Percentiles rank a stretch among this genome's conserved stretches.
Evolutionary conservation across 2,888 invertebrate species (phyloP).

Genomic region (Mesochorus sp.): DNA sequence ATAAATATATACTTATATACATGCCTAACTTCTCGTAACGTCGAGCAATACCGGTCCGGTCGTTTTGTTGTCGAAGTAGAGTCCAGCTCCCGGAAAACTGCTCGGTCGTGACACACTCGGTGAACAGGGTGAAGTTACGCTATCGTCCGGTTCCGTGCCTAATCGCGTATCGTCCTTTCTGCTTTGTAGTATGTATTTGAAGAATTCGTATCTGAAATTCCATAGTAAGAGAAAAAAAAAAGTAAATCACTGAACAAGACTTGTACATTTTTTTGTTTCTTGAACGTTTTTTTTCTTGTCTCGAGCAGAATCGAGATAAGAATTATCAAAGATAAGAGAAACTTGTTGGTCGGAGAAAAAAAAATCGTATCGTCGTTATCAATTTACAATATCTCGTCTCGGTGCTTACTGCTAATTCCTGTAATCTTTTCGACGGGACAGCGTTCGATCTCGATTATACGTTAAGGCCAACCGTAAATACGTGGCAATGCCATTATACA

Average conservation of each 20-base stretch:
- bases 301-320: slow-evolving; percentile 46
- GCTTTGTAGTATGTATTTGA: slow-evolving; percentile 75
- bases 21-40: slow-evolving; percentile 76
- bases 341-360: slow-evolving; percentile 8
- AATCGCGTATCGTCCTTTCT: slow-evolving; percentile 68
- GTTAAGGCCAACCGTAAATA: too few species aligned
- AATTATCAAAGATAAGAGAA: slow-evolving; percentile 45
- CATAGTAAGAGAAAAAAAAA: slow-evolving; percentile 5
- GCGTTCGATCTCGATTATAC: too few species aligned
- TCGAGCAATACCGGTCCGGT: slow-evolving; percentile 76
- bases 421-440: too few species aligned
- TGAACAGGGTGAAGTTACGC: slow-evolving; percentile 62
- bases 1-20: slow-evolving; percentile 44
- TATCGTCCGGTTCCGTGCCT: slow-evolving; percentile 62
- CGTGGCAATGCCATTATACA: too few species aligned
- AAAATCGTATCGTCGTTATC: slow-evolving; percentile 7
- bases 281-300: not conserved
- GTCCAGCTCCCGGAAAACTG: slow-evolving; percentile 77
- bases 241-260: slow-evolving; percentile 1
- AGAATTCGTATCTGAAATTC: slow-evolving; percentile 79
- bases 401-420: too few species aligned
- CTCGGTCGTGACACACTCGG: slow-evolving; percentile 62
- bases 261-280: slow-evolving; percentile 11
- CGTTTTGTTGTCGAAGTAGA: slow-evolving; percentile 75
- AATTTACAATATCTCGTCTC: slow-evolving; percentile 11